Base-by-base conservation (phyloP, 2,797 vertebrate species). In the Pseudomugil gertrudae region DNA sequence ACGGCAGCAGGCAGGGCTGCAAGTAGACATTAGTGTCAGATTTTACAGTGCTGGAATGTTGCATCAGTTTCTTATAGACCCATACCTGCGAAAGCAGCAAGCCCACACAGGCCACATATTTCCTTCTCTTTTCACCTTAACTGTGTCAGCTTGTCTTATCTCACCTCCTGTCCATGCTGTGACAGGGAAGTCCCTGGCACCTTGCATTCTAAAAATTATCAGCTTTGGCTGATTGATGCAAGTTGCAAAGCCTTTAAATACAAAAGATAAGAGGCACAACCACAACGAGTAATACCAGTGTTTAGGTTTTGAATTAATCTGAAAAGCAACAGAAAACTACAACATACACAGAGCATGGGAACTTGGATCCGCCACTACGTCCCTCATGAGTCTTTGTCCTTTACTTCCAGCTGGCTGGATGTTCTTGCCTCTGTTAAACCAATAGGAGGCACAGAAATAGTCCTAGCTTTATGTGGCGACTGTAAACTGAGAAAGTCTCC, bases 261-360 rank as follows among this genome's bases (percentile, higher is more conserved):
- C 85, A 89, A 87, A 30, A 83, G 91, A 93, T 92, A 92, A 89
- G 80, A 87, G 65, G 27, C 19, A 45, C 76, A 58, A 66, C 78
- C 9, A 73, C 30, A 78, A 72, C 65, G 60, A 81, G 57, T 73
- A 90, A 85, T 80, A 90, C 86, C 87, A 91, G 92, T 91, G 89
- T 91, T 90, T 89, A 81, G 61, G 57, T 55, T 61, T 36, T 69
- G 47, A 82, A 89, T 88, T 85, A 85, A 86, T 86, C 74, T 78
- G 74, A 75, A 58, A 52, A 56, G 61, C 19, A 60, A 68, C 55
- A 65, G 66, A 54, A 61, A 76, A 75, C 64, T 60, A 27, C 64
- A 55, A 67, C 47, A 75, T 74, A 71, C 65, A 45, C 5, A 0
- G 55, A 84, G 70, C 79, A 84, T 85, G 87, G 80, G 86, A 92